Evolutionary conservation across 1,140 invertebrate species (phyloP).

Genomic region (Phthorimaea operculella): DNA sequence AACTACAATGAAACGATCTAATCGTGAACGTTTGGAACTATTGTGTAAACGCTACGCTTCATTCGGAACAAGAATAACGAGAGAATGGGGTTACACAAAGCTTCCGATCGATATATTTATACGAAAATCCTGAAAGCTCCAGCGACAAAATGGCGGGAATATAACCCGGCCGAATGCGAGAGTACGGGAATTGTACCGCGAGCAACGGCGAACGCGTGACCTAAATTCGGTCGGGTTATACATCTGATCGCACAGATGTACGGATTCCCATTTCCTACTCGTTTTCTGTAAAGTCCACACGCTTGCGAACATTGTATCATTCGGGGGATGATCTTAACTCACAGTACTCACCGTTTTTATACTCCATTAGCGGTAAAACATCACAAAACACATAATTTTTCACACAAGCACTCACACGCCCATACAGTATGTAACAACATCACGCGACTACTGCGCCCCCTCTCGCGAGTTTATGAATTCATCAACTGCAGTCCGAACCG

Average conservation of each 20-base stretch:
- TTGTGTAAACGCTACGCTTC: slow-evolving; percentile 12
- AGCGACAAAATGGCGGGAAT: slow-evolving; percentile 62
- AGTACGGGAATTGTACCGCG: slow-evolving; percentile 33
- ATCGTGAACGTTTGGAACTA: not conserved
- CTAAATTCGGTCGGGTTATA: slow-evolving; percentile 57
- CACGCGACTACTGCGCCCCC: slow-evolving; percentile 64
- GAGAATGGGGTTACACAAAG: slow-evolving; percentile 43
- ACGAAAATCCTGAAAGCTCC: slow-evolving; percentile 58
- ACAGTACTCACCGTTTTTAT: slow-evolving; percentile 47
- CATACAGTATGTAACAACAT: slow-evolving; percentile 64
- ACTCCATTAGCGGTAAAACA: slow-evolving; percentile 44
- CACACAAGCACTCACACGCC: slow-evolving; percentile 66
- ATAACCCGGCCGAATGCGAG: slow-evolving; percentile 38
- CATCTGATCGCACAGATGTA: slow-evolving; percentile 60
- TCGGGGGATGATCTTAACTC: slow-evolving; percentile 21
- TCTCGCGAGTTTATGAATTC: slow-evolving; percentile 39
- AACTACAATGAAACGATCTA: not conserved
- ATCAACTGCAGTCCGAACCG: slow-evolving; percentile 36
- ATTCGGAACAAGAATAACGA: slow-evolving; percentile 26
- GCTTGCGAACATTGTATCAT: slow-evolving; percentile 23
- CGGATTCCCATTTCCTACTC: slow-evolving; percentile 47
- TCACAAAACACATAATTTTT: slow-evolving; percentile 63
- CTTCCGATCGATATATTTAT: slow-evolving; percentile 61
- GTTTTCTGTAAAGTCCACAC: slow-evolving; percentile 34
- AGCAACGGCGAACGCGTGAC: slow-evolving; percentile 37